phyloP scores from a whole-genome alignment of 2,797 vertebrate genomes.

The Rallus crepitans region DNA sequence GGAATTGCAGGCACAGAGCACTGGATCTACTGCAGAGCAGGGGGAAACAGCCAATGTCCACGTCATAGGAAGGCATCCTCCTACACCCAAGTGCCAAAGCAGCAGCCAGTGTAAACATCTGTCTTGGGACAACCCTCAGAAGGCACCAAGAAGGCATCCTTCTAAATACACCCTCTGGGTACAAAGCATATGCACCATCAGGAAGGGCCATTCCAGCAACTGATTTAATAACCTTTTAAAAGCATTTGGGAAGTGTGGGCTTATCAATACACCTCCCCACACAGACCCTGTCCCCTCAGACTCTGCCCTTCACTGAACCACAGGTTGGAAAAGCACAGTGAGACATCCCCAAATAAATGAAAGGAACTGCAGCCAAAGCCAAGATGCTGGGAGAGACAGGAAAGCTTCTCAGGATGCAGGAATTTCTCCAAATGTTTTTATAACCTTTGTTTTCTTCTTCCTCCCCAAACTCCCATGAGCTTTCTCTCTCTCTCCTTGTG shows the following conservation, averaged over 20 bases:
- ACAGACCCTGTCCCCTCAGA: background rate
- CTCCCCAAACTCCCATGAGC: background rate
- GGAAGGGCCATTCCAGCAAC: background rate
- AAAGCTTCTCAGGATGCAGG: background rate
- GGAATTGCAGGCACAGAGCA: background rate
- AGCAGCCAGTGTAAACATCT: background rate
- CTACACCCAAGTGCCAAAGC: background rate
- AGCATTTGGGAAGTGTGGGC: background rate
- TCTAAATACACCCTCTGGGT: background rate
- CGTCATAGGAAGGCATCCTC: background rate
- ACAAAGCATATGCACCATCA: rapidly evolving
- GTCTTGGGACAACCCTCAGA: background rate
- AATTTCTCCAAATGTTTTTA: background rate
- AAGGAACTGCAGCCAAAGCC: background rate
- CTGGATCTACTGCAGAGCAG: background rate
- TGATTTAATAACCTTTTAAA: background rate
- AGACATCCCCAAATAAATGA: background rate
- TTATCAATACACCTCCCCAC: background rate
- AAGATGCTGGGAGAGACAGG: background rate
- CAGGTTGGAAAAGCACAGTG: background rate
- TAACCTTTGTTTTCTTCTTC: background rate
- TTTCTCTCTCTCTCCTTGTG: background rate
- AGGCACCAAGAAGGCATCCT: background rate
- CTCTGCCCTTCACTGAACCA: background rate
- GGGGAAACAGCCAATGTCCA: background rate